These are phyloP conservation scores for Miltochrista miniata DNA, from an alignment of 2,888 invertebrate species.

Conservation along the genomic window DNA sequence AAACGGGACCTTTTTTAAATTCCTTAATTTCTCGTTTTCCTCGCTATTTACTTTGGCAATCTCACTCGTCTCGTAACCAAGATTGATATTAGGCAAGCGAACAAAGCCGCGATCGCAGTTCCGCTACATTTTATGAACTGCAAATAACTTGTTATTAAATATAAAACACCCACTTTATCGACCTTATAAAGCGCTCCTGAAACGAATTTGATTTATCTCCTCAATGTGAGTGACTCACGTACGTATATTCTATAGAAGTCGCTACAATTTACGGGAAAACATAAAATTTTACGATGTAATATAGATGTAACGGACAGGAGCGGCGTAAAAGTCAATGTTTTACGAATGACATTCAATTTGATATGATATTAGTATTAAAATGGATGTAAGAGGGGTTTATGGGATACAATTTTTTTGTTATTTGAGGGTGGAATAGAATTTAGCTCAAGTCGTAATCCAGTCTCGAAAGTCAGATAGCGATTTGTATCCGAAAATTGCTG, in stretches of 20 bases:
- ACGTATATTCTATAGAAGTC: slow-evolving; percentile 10
- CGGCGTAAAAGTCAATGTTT: slow-evolving; percentile 17
- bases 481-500: too few species aligned
- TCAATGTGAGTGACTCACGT: not conserved
- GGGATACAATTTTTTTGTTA: not conserved
- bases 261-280: slow-evolving; percentile 21
- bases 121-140: not conserved
- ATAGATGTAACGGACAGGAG: slow-evolving; percentile 8
- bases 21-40: too few species aligned
- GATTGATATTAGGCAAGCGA: too few species aligned
- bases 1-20: too few species aligned
- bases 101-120: not conserved
- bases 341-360: slow-evolving; percentile 29
- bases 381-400: slow-evolving; percentile 1
- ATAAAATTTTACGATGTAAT: slow-evolving; percentile 34
- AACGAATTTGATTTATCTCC: slow-evolving; percentile 28
- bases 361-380: slow-evolving; percentile 21
- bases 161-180: not conserved
- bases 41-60: too few species aligned
- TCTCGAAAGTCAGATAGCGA: not conserved
- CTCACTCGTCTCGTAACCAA: too few species aligned
- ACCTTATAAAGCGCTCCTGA: slow-evolving; percentile 1
- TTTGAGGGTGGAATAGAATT: not conserved
- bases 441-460: not conserved
- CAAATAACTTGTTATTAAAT: not conserved